A percentile compares a stretch with the other conserved stretches of the same genome.
Conservation (phyloP, 2,888 invertebrate species). For the Noctuana brunneofusca region DNA sequence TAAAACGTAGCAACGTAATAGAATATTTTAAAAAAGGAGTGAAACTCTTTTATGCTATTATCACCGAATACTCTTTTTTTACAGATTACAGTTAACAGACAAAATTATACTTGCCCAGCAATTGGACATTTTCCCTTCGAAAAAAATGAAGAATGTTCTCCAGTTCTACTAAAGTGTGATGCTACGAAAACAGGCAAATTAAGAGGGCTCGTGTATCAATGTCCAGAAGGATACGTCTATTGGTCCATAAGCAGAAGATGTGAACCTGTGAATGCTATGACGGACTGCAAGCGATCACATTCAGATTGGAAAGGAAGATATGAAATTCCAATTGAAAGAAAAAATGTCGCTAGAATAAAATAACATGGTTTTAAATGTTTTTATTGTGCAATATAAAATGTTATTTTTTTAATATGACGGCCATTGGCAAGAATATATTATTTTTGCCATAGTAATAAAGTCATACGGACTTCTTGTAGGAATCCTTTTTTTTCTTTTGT, state of each 20-base stretch:
- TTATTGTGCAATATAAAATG: constrained; percentile 31
- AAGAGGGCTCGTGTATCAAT: constrained; percentile 88
- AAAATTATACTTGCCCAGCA: constrained; percentile 83
- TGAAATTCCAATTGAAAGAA: constrained; percentile 82
- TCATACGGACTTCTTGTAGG: neutral
- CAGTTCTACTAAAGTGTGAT: constrained; percentile 88
- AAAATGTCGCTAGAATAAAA: constrained; percentile 65
- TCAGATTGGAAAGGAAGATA: constrained; percentile 75
- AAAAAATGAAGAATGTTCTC: constrained; percentile 85
- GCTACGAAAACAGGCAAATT: constrained; percentile 73
- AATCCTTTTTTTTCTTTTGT: neutral
- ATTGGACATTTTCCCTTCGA: constrained; percentile 88
- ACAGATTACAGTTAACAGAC: constrained; percentile 84
- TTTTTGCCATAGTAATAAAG: neutral
- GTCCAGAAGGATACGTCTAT: constrained; percentile 89
- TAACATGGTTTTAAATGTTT: neutral
- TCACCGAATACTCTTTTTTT: constrained; percentile 43
- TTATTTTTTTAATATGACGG: neutral
- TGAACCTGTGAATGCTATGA: constrained; percentile 84
- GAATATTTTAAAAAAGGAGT: no score
- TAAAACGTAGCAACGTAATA: no score
- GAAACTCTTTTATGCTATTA: no score
- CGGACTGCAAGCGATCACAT: constrained; percentile 80
- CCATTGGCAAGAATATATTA: neutral
- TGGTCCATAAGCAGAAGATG: constrained; percentile 91